Conservation (phyloP, 2,888 invertebrate species). For the Eupithecia subfuscata region DNA sequence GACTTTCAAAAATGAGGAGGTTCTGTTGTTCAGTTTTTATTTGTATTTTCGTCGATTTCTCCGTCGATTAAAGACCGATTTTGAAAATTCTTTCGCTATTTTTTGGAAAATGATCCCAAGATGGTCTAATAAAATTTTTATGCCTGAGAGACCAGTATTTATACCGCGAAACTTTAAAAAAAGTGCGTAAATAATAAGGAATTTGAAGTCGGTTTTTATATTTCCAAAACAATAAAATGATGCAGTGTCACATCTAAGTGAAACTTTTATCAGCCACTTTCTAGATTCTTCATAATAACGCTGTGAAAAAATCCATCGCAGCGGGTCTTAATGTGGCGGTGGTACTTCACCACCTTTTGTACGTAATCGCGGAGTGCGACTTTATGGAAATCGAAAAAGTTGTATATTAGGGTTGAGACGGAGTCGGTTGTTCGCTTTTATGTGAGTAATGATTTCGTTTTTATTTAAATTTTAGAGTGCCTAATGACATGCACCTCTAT, state of each 20-base stretch:
- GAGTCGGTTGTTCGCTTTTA: constrained; percentile 36
- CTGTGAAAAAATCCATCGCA: constrained; percentile 46
- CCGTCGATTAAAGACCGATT: no score
- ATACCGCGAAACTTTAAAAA: no score
- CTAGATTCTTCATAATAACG: constrained; percentile 58
- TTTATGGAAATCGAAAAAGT: constrained; percentile 44
- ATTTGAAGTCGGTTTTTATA: no score
- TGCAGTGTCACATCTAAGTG: constrained; percentile 19
- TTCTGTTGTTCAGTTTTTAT: no score
- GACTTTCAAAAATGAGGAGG: no score
- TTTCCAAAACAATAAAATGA: no score
- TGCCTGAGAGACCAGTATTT: no score
- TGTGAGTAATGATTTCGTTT: constrained; percentile 25
- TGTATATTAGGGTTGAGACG: constrained; percentile 40
- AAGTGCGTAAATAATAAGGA: no score
- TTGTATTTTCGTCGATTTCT: no score
- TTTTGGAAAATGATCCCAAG: no score
- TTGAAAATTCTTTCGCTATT: no score
- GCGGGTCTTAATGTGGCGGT: constrained; percentile 51
- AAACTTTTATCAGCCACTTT: constrained; percentile 42
- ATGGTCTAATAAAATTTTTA: no score
- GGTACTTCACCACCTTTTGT: constrained; percentile 47
- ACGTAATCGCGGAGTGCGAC: constrained; percentile 37
- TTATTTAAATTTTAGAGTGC: constrained; percentile 23
- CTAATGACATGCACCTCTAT: constrained; percentile 9